These are phyloP conservation scores for Hypselothyrea guttata DNA, from an alignment of 2,888 invertebrate genomes.

Conservation along the genomic window DNA sequence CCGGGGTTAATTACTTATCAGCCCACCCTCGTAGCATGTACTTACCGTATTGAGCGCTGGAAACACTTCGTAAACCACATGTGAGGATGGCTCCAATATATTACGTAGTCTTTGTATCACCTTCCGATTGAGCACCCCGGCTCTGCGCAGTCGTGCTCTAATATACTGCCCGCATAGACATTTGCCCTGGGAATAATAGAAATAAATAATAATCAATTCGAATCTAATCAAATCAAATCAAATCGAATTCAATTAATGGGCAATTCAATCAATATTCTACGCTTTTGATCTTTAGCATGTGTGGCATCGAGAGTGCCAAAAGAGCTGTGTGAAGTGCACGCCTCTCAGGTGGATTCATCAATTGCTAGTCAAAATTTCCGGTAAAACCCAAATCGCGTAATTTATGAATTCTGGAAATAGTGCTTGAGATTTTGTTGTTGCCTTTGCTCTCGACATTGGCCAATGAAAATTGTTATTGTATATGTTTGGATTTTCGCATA, in stretches of 20 bases:
- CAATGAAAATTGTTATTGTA: neutral
- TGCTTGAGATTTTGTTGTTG: slow-evolving; percentile 5
- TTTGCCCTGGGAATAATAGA: slow-evolving; percentile 83
- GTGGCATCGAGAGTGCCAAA: slow-evolving; percentile 24
- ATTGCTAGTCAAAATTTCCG: slow-evolving; percentile 47
- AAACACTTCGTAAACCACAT: slow-evolving; percentile 85
- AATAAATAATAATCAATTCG: slow-evolving; percentile 9
- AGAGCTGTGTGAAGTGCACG: neutral
- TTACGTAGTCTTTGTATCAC: slow-evolving; percentile 86
- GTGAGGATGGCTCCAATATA: slow-evolving; percentile 84
- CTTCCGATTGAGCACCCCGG: slow-evolving; percentile 89
- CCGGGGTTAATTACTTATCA: no score
- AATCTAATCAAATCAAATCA: no score
- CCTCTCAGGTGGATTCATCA: slow-evolving; percentile 30
- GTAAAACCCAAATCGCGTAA: slow-evolving; percentile 24
- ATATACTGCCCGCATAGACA: slow-evolving; percentile 91
- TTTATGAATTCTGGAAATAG: slow-evolving; percentile 39
- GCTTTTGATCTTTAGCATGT: slow-evolving; percentile 48
- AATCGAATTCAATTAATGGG: slow-evolving; percentile 41
- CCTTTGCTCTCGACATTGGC: slow-evolving; percentile 1
- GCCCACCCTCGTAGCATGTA: no score
- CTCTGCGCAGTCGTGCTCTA: slow-evolving; percentile 88
- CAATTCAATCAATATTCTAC: slow-evolving; percentile 25
- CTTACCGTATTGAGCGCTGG: slow-evolving; percentile 85
- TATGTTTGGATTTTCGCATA: slow-evolving; percentile 7